These are phyloP conservation scores for Xestobium rufovillosum DNA, from an alignment of 2,888 invertebrate species.

Conservation along the genomic window DNA sequence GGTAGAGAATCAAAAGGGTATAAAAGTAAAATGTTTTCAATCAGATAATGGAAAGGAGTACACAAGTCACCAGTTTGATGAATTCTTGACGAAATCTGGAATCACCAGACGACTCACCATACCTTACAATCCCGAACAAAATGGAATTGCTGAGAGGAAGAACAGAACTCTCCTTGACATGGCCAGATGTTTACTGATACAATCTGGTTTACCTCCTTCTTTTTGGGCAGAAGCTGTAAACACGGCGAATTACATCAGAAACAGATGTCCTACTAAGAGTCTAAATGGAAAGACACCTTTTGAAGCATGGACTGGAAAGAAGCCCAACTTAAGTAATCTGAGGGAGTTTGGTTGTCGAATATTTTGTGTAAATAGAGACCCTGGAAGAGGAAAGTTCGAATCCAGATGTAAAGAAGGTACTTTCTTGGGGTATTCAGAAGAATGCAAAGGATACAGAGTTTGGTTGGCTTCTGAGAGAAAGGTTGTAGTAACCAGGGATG, in stretches of 20 bases:
- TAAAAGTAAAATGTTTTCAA: slow-evolving; percentile 19
- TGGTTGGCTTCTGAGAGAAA: slow-evolving; percentile 19
- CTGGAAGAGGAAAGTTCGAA: slow-evolving; percentile 26
- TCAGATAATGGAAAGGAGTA: slow-evolving; percentile 24
- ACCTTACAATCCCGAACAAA: slow-evolving; percentile 23
- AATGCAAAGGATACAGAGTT: slow-evolving; percentile 26
- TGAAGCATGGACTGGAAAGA: slow-evolving; percentile 24
- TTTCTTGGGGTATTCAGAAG: slow-evolving; percentile 26
- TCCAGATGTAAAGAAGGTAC: slow-evolving; percentile 23
- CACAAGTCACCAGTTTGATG: slow-evolving; percentile 16
- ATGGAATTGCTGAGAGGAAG: slow-evolving; percentile 19
- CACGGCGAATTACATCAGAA: slow-evolving; percentile 31
- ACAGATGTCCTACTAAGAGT: slow-evolving; percentile 26
- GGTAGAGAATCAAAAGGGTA: slow-evolving; percentile 23
- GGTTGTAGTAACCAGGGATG: slow-evolving; percentile 21
- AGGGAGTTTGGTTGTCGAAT: slow-evolving; percentile 28
- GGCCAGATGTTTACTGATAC: slow-evolving; percentile 26
- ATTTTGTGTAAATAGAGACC: slow-evolving; percentile 19
- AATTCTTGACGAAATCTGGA: slow-evolving; percentile 17
- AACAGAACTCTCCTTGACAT: slow-evolving; percentile 17
- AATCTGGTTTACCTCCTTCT: slow-evolving; percentile 22
- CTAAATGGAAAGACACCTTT: no score
- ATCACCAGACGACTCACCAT: slow-evolving; percentile 19
- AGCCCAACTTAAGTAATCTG: slow-evolving; percentile 24
- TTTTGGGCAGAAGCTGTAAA: slow-evolving; percentile 35